A percentile compares a stretch with the other conserved stretches of the same genome.
Conservation (phyloP, 1,140 invertebrate genomes). For the Harpegnathos saltator region DNA sequence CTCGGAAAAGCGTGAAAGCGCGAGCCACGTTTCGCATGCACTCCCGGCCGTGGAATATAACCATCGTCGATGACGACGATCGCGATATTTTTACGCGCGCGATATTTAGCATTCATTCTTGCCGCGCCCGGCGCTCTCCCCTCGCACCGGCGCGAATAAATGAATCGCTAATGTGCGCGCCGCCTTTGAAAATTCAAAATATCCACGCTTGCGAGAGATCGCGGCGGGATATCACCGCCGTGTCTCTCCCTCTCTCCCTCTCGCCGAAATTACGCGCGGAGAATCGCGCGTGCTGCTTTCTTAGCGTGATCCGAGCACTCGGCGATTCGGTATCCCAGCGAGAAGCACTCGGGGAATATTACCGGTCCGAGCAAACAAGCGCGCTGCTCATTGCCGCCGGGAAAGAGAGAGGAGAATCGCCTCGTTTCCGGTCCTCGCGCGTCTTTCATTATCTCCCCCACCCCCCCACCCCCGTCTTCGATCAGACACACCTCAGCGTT, state of each 20-base stretch:
- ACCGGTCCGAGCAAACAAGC: too few relatives aligned
- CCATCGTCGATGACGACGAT: constrained; percentile 28
- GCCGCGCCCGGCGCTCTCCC: neutral
- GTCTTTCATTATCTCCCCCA: neutral
- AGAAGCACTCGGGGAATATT: too few relatives aligned
- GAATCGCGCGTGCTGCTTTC: neutral
- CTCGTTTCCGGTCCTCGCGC: neutral
- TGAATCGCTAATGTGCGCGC: constrained; percentile 36
- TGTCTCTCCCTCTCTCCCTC: too few relatives aligned
- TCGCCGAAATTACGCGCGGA: constrained; percentile 15
- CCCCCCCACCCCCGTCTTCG: too few relatives aligned
- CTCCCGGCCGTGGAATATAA: constrained; percentile 9
- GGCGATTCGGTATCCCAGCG: neutral
- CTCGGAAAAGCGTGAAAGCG: constrained; percentile 60
- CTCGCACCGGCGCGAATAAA: constrained; percentile 38
- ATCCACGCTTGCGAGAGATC: constrained; percentile 10
- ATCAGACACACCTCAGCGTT: neutral
- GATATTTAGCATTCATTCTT: constrained; percentile 58
- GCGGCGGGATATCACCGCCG: constrained; percentile 7
- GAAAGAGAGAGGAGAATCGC: too few relatives aligned
- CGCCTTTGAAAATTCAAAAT: constrained; percentile 53
- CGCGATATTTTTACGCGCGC: constrained; percentile 44
- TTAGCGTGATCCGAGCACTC: neutral
- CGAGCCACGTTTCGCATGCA: constrained; percentile 20
- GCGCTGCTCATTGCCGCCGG: too few relatives aligned